These are phyloP conservation scores for Lycophotia porphyrea DNA, from an alignment of 2,888 invertebrate species.

Conservation along the genomic window DNA sequence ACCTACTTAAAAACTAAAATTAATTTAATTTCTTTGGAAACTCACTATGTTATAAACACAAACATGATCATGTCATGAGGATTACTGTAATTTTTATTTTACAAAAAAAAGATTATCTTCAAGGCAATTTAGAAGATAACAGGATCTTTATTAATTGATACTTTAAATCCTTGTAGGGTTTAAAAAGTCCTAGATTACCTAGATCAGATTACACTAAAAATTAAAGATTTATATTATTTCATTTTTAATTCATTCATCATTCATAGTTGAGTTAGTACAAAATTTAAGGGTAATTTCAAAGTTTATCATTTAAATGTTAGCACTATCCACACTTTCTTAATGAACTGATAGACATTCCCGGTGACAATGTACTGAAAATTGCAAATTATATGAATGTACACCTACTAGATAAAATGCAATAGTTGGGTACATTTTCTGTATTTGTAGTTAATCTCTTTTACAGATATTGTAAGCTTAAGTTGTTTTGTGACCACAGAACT, in stretches of 20 bases:
- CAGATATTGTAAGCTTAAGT: background rate
- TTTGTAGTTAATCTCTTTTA: background rate
- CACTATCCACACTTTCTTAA: slow-evolving; percentile 21
- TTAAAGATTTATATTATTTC: background rate
- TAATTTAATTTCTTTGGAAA: background rate
- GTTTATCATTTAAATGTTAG: background rate
- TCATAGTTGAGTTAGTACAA: background rate
- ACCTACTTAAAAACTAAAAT: background rate
- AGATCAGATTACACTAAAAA: background rate
- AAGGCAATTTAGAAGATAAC: slow-evolving; percentile 7
- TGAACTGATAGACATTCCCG: slow-evolving; percentile 17
- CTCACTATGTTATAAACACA: background rate
- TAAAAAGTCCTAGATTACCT: background rate
- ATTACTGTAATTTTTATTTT: background rate
- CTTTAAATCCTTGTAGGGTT: background rate
- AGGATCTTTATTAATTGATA: background rate
- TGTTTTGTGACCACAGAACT: background rate
- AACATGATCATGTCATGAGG: too few relatives aligned
- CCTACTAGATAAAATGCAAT: background rate
- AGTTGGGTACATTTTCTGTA: background rate
- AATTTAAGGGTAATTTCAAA: background rate
- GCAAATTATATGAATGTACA: background rate
- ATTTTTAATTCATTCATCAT: background rate
- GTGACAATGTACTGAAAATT: slow-evolving; percentile 6
- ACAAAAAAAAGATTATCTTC: slow-evolving; percentile 11